Base-by-base conservation (phyloP, 2,888 invertebrate species). In the Erebia palarica region DNA sequence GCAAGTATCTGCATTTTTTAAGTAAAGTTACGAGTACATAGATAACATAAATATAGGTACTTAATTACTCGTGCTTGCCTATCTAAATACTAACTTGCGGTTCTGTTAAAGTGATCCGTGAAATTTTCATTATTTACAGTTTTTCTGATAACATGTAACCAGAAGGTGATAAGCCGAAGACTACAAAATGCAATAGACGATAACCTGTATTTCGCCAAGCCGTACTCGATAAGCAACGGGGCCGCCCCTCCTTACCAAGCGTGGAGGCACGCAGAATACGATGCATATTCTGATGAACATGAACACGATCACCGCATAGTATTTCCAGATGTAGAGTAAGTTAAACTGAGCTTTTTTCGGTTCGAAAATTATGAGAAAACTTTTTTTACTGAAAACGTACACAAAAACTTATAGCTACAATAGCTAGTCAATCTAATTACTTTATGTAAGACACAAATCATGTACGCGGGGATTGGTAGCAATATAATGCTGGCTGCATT, bases 251-350 rank as follows among this genome's bases (percentile, higher is more conserved):
- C 27, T n/a, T n/a, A 51, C 4, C 53, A 42, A 2, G n/a, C 1
- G 1, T 53, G 36, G 64, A 16, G 53, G 9, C 36, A 10, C 1
- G 42, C 16, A 53, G 65, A 55, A 42, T 13, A 65, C 16, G 55
- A 55, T 57, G 42, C 16, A 5, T 47, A 47, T 47, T 18, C n/a
- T 14, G 59, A 47, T 36, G 61, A 66, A n/a, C 13, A 65, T 21
- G 51, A 27, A 4, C 3, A 51, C 7, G 49, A 70, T 65, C 13
- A 70, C 21, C 59, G 61, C 4, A 8, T 70, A 11, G 14, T 70
- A 55, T 70, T 66, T 60, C 70, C 70, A 0, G 65, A 65, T 4
- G 21, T 21, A 14, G 53, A 61, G 53, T 66, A 65, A 44, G 61
- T 55, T 53, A 1, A 49, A 51, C 49, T 49, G n/a, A 51, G 8